These are phyloP conservation scores for Phataginus tetradactyla DNA, from an alignment of 2,797 vertebrate species.

Conservation along the genomic window DNA sequence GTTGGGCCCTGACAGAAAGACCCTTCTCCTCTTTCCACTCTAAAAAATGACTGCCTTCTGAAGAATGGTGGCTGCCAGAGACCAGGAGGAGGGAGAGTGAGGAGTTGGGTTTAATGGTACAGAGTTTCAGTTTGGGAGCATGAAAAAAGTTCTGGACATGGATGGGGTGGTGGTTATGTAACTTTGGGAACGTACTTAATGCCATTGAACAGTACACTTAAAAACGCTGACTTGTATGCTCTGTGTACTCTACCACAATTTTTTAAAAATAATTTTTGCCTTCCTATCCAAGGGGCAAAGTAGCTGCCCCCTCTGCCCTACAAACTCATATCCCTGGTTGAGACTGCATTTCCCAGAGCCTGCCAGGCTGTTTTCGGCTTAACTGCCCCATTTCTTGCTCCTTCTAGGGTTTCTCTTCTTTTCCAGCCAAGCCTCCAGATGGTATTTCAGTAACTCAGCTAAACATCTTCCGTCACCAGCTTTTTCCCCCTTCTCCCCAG, in stretches of 20 bases:
- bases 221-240: background rate
- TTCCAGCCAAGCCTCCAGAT: constrained; percentile 65
- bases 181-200: background rate
- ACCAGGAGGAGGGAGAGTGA: background rate
- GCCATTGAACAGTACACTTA: background rate
- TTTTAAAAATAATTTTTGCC: background rate
- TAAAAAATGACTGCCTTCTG: background rate
- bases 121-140: background rate
- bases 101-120: background rate
- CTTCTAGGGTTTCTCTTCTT: constrained; percentile 58
- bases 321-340: background rate
- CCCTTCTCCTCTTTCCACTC: background rate
- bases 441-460: constrained; percentile 72
- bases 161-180: background rate
- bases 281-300: background rate
- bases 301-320: background rate
- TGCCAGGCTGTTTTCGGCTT: background rate
- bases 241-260: background rate
- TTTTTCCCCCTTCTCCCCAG: constrained; percentile 40
- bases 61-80: background rate
- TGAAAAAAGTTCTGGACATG: background rate
- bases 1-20: background rate
- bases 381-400: background rate
- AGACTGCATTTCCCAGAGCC: background rate
- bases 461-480: constrained; percentile 74